phyloP scores from a whole-genome alignment of 2,113 vertebrate species.

The Varanus komodoensis region DNA sequence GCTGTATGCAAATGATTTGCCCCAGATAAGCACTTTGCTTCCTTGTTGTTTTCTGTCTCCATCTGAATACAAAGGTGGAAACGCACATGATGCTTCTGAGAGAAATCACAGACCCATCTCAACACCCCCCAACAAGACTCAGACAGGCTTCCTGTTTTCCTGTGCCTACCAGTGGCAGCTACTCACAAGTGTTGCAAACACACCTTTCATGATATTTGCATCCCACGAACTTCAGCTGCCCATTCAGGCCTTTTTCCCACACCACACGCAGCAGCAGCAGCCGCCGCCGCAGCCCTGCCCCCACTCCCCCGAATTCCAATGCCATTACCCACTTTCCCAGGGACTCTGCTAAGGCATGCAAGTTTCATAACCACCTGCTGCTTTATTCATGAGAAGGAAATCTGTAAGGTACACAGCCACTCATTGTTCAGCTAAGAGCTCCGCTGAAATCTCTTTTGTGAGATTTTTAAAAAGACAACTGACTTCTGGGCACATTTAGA shows the following conservation, averaged over 20 bases:
- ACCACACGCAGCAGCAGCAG: neutral
- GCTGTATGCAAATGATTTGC: neutral
- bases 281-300: slow-evolving; percentile 2
- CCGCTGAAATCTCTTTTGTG: slow-evolving; percentile 1
- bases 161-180: neutral
- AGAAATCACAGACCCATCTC: neutral
- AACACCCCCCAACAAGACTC: neutral
- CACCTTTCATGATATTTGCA: neutral
- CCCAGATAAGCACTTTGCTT: neutral
- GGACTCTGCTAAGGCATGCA: slow-evolving; percentile 40
- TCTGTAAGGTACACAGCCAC: slow-evolving; percentile 56
- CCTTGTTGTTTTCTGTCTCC: neutral
- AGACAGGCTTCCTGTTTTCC: neutral
- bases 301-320: slow-evolving; percentile 33
- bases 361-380: slow-evolving; percentile 64
- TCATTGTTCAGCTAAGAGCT: slow-evolving; percentile 63
- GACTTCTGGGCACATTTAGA: slow-evolving; percentile 54
- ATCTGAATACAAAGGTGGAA: neutral
- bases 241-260: slow-evolving; percentile 5
- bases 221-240: slow-evolving; percentile 9
- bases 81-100: neutral
- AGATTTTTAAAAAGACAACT: slow-evolving; percentile 48
- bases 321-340: slow-evolving; percentile 41
- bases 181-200: neutral
- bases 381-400: slow-evolving; percentile 55